Conservation (phyloP, 30 jellyfish, hydroid and myxozoan genomes). For the Aurelia sp. region DNA sequence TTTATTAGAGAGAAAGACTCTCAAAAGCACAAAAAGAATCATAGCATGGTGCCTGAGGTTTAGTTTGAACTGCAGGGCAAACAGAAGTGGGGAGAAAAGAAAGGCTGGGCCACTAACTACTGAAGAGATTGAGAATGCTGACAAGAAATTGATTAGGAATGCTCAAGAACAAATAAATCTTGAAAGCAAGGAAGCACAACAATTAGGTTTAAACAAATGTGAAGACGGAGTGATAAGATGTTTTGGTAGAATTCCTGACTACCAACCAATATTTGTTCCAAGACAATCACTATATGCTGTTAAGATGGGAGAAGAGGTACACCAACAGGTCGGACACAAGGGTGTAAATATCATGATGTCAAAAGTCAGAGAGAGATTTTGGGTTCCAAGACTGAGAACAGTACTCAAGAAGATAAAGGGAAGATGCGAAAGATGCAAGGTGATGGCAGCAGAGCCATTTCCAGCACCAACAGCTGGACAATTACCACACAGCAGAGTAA, state of each 20-base stretch:
- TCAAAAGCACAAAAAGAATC: too few species aligned
- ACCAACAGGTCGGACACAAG: conserved; percentile 15
- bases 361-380: not conserved
- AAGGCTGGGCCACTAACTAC: conserved; percentile 14
- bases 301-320: conserved; percentile 4
- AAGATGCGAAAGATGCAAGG: conserved; percentile 47
- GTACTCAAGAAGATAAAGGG: conserved; percentile 21
- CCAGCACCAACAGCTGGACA: conserved; percentile 43
- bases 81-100: not conserved
- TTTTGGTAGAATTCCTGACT: conserved; percentile 9
- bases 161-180: not conserved
- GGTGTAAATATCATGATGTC: conserved; percentile 5
- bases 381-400: conserved; percentile 55
- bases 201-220: conserved; percentile 14
- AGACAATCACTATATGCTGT: not conserved
- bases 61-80: too few species aligned
- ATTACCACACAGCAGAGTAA: conserved; percentile 34
- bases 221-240: conserved; percentile 13
- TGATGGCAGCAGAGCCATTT: conserved; percentile 61
- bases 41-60: too few species aligned
- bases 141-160: not conserved
- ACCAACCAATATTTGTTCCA: conserved; percentile 1
- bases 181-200: conserved; percentile 38
- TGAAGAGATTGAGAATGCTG: conserved; percentile 1
- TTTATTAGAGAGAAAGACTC: not conserved